A percentile compares a stretch with the other conserved stretches of the same genome.
Evolutionary conservation across 2,888 invertebrate species (phyloP).

Genomic region (Athetis lepigone): DNA sequence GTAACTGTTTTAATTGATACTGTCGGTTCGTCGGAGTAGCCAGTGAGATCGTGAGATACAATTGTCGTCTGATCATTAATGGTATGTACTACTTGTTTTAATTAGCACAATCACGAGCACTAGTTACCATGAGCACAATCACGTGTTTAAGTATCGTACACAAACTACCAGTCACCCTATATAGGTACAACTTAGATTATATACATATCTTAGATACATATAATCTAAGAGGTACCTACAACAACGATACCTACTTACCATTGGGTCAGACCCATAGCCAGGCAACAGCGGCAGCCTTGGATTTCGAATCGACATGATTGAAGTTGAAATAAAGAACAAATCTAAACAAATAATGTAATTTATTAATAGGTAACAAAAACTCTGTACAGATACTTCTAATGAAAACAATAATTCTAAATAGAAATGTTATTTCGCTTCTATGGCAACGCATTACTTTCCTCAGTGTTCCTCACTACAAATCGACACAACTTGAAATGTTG

Average conservation of each 20-base stretch:
- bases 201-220: no score
- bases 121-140: no score
- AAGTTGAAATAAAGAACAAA: slow-evolving; percentile 22
- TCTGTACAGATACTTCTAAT: slow-evolving; percentile 27
- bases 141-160: no score
- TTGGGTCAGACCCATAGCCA: slow-evolving; percentile 92
- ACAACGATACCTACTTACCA: slow-evolving; percentile 92
- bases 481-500: no score
- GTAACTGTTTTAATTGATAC: no score
- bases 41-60: no score
- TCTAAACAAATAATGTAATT: slow-evolving; percentile 33
- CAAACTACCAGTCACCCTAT: no score
- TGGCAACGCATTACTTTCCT: slow-evolving; percentile 46
- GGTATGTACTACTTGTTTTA: no score
- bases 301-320: slow-evolving; percentile 87
- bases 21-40: no score
- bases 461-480: neutral
- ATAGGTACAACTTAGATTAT: no score
- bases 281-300: slow-evolving; percentile 94
- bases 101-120: no score
- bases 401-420: slow-evolving; percentile 41
- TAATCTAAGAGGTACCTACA: neutral
- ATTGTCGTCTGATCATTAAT: no score
- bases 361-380: slow-evolving; percentile 27
- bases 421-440: slow-evolving; percentile 29